Conservation (phyloP, 2,113 vertebrate genomes). For the Narcine bancroftii region DNA sequence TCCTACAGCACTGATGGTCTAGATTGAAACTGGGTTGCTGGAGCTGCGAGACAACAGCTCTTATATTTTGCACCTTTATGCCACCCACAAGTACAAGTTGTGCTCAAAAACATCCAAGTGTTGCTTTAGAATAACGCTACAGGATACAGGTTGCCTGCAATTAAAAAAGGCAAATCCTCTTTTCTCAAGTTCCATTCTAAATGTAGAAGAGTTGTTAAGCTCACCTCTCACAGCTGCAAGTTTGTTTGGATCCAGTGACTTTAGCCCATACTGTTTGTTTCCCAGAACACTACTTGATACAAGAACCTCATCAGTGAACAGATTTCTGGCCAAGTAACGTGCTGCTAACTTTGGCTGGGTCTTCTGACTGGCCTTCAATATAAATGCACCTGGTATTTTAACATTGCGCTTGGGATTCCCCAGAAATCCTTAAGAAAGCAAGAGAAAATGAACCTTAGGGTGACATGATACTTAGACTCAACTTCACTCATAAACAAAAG, state of each 20-base stretch:
- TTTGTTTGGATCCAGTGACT: slow-evolving; percentile 59
- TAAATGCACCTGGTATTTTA: slow-evolving; percentile 48
- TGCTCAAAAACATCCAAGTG: neutral
- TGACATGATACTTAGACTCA: neutral
- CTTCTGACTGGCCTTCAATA: slow-evolving; percentile 56
- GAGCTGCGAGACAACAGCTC: too few species aligned
- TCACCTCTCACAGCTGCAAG: slow-evolving; percentile 66
- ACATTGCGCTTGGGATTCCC: slow-evolving; percentile 61
- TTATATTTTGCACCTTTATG: too few species aligned
- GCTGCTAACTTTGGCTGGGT: slow-evolving; percentile 53
- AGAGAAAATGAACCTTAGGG: neutral
- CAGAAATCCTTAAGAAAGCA: slow-evolving; percentile 55
- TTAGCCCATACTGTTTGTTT: slow-evolving; percentile 41
- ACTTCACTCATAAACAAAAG: neutral
- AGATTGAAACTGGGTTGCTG: too few species aligned
- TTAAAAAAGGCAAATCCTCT: too few species aligned
- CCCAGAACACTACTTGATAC: slow-evolving; percentile 46
- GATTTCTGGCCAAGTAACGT: slow-evolving; percentile 52
- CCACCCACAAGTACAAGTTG: neutral
- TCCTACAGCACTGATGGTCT: too few species aligned
- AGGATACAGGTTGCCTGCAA: neutral
- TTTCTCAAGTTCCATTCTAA: neutral
- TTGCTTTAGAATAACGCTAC: too few species aligned
- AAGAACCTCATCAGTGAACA: slow-evolving; percentile 59
- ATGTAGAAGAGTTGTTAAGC: neutral